Evolutionary conservation across 1,140 invertebrate genomes (phyloP).

Genomic region (Drosophila auraria): DNA sequence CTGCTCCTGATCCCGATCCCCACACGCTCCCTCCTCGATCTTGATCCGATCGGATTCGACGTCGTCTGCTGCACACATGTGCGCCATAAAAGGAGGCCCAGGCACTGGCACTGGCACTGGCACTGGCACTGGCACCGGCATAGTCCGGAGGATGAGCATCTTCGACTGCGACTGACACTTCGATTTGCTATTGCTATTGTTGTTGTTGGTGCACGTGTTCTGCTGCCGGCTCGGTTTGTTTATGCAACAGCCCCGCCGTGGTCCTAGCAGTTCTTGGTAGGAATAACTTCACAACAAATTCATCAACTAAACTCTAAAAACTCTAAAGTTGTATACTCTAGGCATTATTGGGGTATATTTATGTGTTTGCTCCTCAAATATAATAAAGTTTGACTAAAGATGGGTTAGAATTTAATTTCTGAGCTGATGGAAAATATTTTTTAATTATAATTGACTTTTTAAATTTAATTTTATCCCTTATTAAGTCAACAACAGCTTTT

Average conservation of each 20-base stretch:
- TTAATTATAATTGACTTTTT: no score
- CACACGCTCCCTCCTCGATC: not conserved
- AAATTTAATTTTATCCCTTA: no score
- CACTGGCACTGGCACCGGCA: no score
- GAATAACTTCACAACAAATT: conserved; percentile 76
- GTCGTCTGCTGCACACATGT: conserved; percentile 79
- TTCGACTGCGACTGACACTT: conserved; percentile 74
- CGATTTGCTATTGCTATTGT: conserved; percentile 62
- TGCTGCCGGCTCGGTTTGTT: conserved; percentile 59
- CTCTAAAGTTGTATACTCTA: conserved; percentile 28
- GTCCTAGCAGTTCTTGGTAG: conserved; percentile 73
- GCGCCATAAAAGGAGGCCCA: conserved; percentile 67
- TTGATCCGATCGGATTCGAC: conserved; percentile 13
- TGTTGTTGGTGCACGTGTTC: conserved; percentile 77
- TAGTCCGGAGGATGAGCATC: conserved; percentile 34
- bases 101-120: not conserved
- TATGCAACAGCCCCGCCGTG: conserved; percentile 63
- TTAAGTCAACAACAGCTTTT: no score
- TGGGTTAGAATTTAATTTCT: no score
- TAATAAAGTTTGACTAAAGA: not conserved
- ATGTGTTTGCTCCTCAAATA: not conserved
- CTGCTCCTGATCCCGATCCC: conserved; percentile 27
- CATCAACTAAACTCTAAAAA: conserved; percentile 55
- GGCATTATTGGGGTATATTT: not conserved
- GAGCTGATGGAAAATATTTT: no score